Evolutionary conservation across 2,888 invertebrate species (phyloP).

Genomic region (Torymus aiolomorphi): DNA sequence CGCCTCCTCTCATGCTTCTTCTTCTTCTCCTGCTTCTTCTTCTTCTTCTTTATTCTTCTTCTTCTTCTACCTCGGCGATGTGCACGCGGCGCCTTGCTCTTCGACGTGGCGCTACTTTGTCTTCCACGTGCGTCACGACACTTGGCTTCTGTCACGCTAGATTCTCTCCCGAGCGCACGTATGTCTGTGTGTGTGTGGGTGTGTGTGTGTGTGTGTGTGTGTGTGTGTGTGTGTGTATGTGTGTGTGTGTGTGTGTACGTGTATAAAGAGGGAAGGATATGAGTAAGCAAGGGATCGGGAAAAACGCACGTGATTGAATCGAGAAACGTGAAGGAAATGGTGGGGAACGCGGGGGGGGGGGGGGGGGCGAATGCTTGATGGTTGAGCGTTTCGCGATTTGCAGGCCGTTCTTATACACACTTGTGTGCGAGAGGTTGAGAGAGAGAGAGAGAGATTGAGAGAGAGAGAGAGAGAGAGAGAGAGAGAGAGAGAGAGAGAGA

Average conservation of each 20-base stretch:
- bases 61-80: constrained; percentile 22
- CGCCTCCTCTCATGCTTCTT: constrained; percentile 5
- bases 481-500: no score
- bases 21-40: constrained; percentile 27
- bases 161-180: not conserved
- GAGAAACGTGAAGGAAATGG: not conserved
- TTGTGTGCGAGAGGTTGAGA: not conserved
- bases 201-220: no score
- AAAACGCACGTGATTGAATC: constrained; percentile 33
- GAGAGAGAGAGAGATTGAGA: no score
- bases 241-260: not conserved
- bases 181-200: not conserved
- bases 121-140: constrained; percentile 51
- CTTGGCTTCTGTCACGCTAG: constrained; percentile 51
- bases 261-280: no score
- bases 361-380: not conserved
- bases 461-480: no score
- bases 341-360: no score
- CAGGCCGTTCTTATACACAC: no score
- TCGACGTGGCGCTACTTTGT: constrained; percentile 60
- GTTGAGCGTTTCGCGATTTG: not conserved
- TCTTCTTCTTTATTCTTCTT: constrained; percentile 41
- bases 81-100: constrained; percentile 30
- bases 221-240: not conserved
- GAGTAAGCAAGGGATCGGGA: not conserved